Evolutionary conservation across 2,888 invertebrate species (phyloP), one percentile per base, ranked within the genome.

Genomic region (Agrochola circellaris): DNA sequence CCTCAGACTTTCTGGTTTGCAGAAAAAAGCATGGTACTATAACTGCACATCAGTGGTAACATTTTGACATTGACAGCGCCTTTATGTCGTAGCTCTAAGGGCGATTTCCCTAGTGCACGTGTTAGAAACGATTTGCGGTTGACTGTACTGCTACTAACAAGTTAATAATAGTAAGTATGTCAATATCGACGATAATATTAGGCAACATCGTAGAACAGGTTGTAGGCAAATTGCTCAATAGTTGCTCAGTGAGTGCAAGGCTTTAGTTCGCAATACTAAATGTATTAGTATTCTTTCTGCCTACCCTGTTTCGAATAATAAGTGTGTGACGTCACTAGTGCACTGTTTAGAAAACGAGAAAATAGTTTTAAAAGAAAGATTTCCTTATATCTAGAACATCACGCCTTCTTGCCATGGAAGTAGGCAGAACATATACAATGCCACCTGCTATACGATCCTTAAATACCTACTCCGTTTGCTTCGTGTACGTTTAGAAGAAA

Each of bases 271-370:
- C 72, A 56, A 76, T 64, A 70, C 51, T 58, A 11, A 34, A 5
- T 67, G 62, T 70, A 82, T 82, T 84, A 80, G 81, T 82, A 82
- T 82, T 84, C 82, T 79, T 60, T 70, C 81, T 84, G 54, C 60
- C 58, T 42, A 67, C 75, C 85, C 66, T 54, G 67, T 20, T 48
- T 38, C 66, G 85, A 84, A 70, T 84, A 81, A 54, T 38, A 51
- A 73, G 76, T 54, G 42, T 13, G 61, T 81, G 81, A 83, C 81
- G 75, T 73, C 81, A 83, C 30, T 42, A 1, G 34, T 17, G 8
- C 0, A 75, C 38, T 66, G 69, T 66, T 83, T 83, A 81, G 83
- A 83, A 83, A 83, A 80, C 48, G 20, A 72, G 78, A 72, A 79
- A 83, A 65, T 71, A 9, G 51, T 60, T 58, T 38, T 17, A 34